Evolutionary conservation across 2,113 vertebrate species (phyloP), one percentile per base, ranked within the genome.

Genomic region (Dinomys branickii): DNA sequence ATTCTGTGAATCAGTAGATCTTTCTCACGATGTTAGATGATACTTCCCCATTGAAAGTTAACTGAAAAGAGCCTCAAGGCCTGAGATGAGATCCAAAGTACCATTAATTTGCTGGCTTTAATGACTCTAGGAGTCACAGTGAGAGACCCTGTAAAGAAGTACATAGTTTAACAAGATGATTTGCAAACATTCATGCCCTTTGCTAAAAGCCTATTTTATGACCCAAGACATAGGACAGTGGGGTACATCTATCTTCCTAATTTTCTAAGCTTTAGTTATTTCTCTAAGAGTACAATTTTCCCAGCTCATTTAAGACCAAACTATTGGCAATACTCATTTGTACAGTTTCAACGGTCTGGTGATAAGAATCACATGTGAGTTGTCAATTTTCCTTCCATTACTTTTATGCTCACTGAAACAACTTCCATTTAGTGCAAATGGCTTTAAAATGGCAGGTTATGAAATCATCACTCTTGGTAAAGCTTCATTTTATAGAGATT

Each of bases 381-480:
- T 69, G 82, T 56, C 56, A 93, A 35, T 88, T 94, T 95, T 94
- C 86, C 63, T 93, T 85, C 59, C 63, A 50, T 88, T 86, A 54
- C 83, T 54, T 90, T 81, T 67, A 61, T 58, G 50, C 24, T 77
- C 47, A 91, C 41, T 41, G 58, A 91, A 94, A 88, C 61, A 91
- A 61, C 38, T 81, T 78, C 44, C 75, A 90, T 91, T 90, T 80
- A 73, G 69, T 85, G 41, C 30, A 93, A 96, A 94, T 82, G 16
- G 35, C 65, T 96, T 94, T 97, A 83, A 78, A 89, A 85, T 33
- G 50, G 35, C 63, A 94, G 54, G 75, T 96, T 97, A 85, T 96
- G 93, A 97, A 93, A 96, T 85, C 41, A 88, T 92, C 50, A 73
- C 77, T 94, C 95, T 75, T 6, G 91, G 33, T n/a, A 20, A 50